A percentile compares a stretch with the other conserved stretches of the same genome.
Evolutionary conservation across 2,113 vertebrate species (phyloP).

Genomic region (Scolopax mira): DNA sequence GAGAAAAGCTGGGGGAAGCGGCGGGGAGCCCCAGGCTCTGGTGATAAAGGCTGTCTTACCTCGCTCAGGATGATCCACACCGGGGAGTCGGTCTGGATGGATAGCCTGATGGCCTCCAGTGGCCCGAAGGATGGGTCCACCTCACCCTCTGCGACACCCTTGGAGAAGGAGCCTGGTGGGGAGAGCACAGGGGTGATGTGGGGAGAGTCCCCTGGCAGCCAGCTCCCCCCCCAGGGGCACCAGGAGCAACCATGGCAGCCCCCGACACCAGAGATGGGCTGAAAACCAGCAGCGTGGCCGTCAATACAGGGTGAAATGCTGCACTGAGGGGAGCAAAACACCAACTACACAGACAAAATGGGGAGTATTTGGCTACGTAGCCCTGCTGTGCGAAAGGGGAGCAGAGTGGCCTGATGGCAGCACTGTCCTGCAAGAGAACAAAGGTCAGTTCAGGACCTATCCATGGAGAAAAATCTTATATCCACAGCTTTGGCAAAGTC

Average conservation of each 20-base stretch:
- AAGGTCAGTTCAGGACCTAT: fast-evolving
- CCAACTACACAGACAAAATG: not conserved
- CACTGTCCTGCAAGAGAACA: not conserved
- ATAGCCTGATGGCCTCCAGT: constrained; percentile 89
- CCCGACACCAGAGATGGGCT: fast-evolving
- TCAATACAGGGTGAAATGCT: not conserved
- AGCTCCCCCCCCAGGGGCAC: fast-evolving
- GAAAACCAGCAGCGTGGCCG: fast-evolving
- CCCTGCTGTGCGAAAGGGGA: fast-evolving
- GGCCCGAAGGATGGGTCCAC: constrained; percentile 92
- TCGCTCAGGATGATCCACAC: constrained; percentile 98
- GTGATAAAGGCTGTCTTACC: constrained; percentile 60
- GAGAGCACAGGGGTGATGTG: fast-evolving
- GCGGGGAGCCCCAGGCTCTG: not conserved
- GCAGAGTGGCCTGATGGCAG: not conserved
- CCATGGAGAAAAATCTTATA: not conserved
- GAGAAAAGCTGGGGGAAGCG: not conserved
- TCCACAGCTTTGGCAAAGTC: not conserved
- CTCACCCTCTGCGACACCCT: constrained; percentile 90
- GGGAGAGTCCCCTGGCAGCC: not conserved
- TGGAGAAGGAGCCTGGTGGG: constrained; percentile 86
- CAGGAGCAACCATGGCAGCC: not conserved
- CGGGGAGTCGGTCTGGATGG: constrained; percentile 91
- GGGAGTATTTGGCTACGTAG: not conserved
- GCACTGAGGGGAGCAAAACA: not conserved